These are phyloP conservation scores for Falco berigora DNA, from an alignment of 2,797 vertebrate species.

Conservation along the genomic window DNA sequence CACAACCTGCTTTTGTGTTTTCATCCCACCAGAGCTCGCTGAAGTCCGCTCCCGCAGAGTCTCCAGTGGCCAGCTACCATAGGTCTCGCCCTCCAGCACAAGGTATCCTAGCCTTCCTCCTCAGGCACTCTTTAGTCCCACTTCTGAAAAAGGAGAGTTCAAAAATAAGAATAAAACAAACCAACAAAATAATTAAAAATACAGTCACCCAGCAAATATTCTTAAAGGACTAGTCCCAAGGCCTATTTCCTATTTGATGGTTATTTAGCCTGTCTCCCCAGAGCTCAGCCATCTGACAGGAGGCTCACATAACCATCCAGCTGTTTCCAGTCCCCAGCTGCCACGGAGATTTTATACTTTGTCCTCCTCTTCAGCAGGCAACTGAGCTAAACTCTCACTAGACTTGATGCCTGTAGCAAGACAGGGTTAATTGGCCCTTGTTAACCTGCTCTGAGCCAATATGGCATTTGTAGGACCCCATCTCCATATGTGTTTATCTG, in stretches of 20 bases:
- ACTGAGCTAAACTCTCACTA: not conserved
- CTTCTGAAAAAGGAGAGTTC: not conserved
- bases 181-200: not conserved
- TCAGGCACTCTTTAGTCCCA: not conserved
- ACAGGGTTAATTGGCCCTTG: not conserved
- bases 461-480: not conserved
- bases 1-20: not conserved
- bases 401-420: not conserved
- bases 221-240: not conserved
- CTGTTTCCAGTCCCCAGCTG: conserved; percentile 1
- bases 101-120: not conserved
- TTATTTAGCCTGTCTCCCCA: not conserved
- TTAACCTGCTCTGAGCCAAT: not conserved
- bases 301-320: not conserved
- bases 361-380: not conserved
- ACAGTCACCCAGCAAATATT: not conserved
- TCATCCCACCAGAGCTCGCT: not conserved
- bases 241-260: not conserved
- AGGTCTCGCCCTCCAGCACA: not conserved
- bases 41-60: not conserved
- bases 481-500: not conserved
- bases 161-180: not conserved
- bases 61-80: not conserved
- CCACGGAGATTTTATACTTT: not conserved
- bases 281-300: not conserved